Base-by-base conservation (phyloP, 2,888 invertebrate species). In the Danaus chrysippus region DNA sequence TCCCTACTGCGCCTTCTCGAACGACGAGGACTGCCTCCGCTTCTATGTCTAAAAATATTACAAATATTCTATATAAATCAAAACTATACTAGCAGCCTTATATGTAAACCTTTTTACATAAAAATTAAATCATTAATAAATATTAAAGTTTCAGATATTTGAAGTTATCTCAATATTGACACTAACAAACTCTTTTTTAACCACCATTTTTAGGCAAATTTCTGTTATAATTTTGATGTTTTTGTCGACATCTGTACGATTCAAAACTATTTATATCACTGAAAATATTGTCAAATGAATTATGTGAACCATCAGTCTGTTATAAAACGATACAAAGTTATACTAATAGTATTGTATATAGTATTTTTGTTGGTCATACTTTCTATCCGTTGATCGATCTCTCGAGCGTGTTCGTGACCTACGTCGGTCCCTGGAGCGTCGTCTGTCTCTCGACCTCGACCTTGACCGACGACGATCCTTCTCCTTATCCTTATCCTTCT, bases 401-500 rank as follows among this genome's bases (percentile, higher is more conserved):
- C 86, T 78, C 5, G 87, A 78, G 42, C 89, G 77, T 1, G 84
- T 77, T 1, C 88, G 78, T 34, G 89, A 84, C 41, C 91, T 64
- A 1, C 66, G 66, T 0, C 66, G 53, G 53, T 66, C 66, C 8
- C 66, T 78, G 59, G 86, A 76, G 54, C 89, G 92, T 15, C 87
- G 84, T 3, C 88, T 93, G 64, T 95, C 94, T 44, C 87, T 80
- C 64, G 87, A 88, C 44, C 87, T 76, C 43, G 87, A 76, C 42
- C 87, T 78, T 61, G 86, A 75, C 53, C 89, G 92, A 23, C 88
- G 84, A 1, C 89, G 93, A 62, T 95, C 94, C 77, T 95, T 93
- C 64, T 95, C 96, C 81, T 96, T 96, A 63, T 85, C 87, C 74
- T 86, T 87, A 56, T 74, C 73, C 72, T 81, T 81, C 70, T 86